Evolutionary conservation across 2,888 invertebrate species (phyloP).

Genomic region (Rhamphomyia laevipes): DNA sequence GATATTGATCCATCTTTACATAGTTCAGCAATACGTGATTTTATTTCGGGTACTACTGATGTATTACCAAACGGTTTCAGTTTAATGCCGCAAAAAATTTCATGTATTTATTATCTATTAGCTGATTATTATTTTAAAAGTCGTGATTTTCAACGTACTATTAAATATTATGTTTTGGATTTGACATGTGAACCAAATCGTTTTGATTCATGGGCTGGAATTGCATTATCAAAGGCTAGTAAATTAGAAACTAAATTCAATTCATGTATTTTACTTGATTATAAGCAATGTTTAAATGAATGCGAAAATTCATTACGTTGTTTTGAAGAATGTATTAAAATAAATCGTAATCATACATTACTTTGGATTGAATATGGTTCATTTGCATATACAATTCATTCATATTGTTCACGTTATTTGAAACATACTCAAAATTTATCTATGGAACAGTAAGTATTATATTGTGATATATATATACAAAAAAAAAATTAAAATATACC

Average conservation of each 20-base stretch:
- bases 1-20: constrained; percentile 54
- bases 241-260: constrained; percentile 70
- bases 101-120: constrained; percentile 76
- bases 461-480: no score
- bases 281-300: constrained; percentile 51
- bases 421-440: constrained; percentile 69
- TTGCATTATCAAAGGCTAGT: constrained; percentile 68
- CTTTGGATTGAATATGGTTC: constrained; percentile 88
- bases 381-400: constrained; percentile 80
- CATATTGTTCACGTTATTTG: constrained; percentile 75
- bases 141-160: constrained; percentile 60
- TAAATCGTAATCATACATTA: constrained; percentile 60
- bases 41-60: constrained; percentile 49
- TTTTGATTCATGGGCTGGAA: constrained; percentile 87
- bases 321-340: constrained; percentile 64
- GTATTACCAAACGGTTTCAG: constrained; percentile 43
- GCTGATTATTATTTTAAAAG: constrained; percentile 90
- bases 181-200: constrained; percentile 66
- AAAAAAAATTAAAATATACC: background rate
- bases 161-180: constrained; percentile 74
- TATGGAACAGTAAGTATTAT: constrained; percentile 45
- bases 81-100: constrained; percentile 46
- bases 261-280: constrained; percentile 52
- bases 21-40: constrained; percentile 50
- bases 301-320: constrained; percentile 66